phyloP scores from a whole-genome alignment of 2,888 invertebrate genomes.

The Mystacides longicornis region DNA sequence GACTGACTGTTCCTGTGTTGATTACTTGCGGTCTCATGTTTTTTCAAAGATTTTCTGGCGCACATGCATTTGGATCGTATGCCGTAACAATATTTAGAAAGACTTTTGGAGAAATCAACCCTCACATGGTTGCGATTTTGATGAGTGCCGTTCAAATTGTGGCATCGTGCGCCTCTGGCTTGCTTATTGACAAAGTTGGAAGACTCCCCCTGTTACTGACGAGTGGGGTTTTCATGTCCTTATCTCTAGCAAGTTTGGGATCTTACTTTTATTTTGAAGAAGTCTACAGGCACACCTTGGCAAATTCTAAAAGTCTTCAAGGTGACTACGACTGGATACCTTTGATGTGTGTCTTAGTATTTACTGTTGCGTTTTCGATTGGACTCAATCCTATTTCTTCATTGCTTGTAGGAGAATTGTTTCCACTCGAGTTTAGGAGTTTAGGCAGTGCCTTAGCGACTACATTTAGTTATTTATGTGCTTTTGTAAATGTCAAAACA shows the following conservation, averaged over 20 bases:
- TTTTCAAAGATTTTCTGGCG: constrained; percentile 78
- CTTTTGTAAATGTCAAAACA: constrained; percentile 76
- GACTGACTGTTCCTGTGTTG: constrained; percentile 59
- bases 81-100: constrained; percentile 80
- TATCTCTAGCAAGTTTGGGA: constrained; percentile 75
- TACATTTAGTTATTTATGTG: constrained; percentile 78
- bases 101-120: constrained; percentile 72
- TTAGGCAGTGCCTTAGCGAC: constrained; percentile 66
- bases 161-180: constrained; percentile 72
- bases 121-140: constrained; percentile 75
- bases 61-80: constrained; percentile 76
- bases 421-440: constrained; percentile 64
- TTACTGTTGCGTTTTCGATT: constrained; percentile 75
- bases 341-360: constrained; percentile 71
- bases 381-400: constrained; percentile 72
- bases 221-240: constrained; percentile 77
- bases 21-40: constrained; percentile 83
- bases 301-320: constrained; percentile 30
- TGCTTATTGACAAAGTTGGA: constrained; percentile 80
- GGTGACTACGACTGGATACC: constrained; percentile 75
- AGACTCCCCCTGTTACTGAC: constrained; percentile 74
- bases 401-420: constrained; percentile 62
- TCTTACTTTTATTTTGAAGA: constrained; percentile 77
- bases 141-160: constrained; percentile 77
- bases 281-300: constrained; percentile 38